Evolutionary conservation across 2,888 invertebrate species (phyloP).

Genomic region (Acanthosepion pharaonis): DNA sequence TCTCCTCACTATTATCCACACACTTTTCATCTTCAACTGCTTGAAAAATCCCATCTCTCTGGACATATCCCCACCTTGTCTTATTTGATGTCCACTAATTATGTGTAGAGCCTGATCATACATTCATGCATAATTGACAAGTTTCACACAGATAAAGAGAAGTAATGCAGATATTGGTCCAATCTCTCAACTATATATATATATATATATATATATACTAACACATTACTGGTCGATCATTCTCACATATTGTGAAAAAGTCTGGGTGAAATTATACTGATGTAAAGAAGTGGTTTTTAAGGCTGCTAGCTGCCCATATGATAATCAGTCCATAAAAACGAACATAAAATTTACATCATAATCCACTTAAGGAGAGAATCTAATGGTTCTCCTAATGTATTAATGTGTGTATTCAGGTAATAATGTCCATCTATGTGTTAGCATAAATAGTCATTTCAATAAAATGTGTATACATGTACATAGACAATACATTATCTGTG

Average conservation of each 20-base stretch:
- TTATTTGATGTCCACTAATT: background rate
- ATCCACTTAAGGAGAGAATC: background rate
- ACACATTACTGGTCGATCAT: too few relatives aligned
- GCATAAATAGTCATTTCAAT: too few relatives aligned
- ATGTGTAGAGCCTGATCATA: background rate
- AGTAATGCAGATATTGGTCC: background rate
- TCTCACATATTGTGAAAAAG: too few relatives aligned
- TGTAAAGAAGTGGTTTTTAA: too few relatives aligned
- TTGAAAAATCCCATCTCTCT: background rate
- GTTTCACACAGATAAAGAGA: background rate
- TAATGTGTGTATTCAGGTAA: background rate
- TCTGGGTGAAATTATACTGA: too few relatives aligned
- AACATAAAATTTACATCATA: background rate
- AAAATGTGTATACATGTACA: too few relatives aligned
- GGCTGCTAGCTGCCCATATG: background rate
- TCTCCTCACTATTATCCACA: too few relatives aligned
- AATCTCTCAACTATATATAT: background rate
- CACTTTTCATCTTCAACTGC: background rate
- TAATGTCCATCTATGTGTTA: too few relatives aligned
- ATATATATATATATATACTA: too few relatives aligned
- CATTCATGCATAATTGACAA: background rate
- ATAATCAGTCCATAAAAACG: background rate
- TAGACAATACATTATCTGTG: too few relatives aligned
- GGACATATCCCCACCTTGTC: background rate
- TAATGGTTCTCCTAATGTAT: background rate